A percentile compares a stretch with the other conserved stretches of the same genome.
Evolutionary conservation across 2,888 invertebrate species (phyloP).

Genomic region (Schizotus pectinicornis): DNA sequence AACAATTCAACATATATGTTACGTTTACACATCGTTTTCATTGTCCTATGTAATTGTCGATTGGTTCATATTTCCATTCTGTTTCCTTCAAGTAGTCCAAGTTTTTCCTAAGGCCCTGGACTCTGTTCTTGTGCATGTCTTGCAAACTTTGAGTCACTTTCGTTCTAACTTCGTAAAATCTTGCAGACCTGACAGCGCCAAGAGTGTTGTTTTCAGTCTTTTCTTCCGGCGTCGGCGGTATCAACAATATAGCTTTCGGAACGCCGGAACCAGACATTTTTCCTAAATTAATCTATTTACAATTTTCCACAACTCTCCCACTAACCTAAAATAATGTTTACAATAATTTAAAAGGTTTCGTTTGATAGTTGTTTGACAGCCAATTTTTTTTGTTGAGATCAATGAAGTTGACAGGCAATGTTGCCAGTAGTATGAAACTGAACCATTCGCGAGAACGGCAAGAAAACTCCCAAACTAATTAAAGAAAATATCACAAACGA

Average conservation of each 20-base stretch:
- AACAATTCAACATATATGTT: background rate
- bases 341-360: no score
- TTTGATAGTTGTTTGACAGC: background rate
- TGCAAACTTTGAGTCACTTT: conserved; percentile 50
- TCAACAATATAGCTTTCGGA: conserved; percentile 47
- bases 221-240: conserved; percentile 47
- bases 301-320: background rate
- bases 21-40: conserved; percentile 17
- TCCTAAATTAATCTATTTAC: no score
- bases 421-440: background rate
- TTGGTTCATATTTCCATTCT: conserved; percentile 79
- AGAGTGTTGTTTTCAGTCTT: conserved; percentile 38
- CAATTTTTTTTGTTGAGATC: conserved; percentile 8
- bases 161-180: conserved; percentile 49
- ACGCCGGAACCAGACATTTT: conserved; percentile 42
- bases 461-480: no score
- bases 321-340: background rate
- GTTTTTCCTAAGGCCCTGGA: conserved; percentile 75
- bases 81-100: conserved; percentile 78
- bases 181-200: conserved; percentile 42
- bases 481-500: no score
- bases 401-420: conserved; percentile 2
- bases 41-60: conserved; percentile 72
- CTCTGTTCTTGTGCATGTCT: conserved; percentile 74
- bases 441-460: no score